A percentile compares a stretch with the other conserved stretches of the same genome.
These are phyloP conservation scores for Netelia virgata DNA, from an alignment of 2,888 invertebrate genomes.

Conservation along the genomic window DNA sequence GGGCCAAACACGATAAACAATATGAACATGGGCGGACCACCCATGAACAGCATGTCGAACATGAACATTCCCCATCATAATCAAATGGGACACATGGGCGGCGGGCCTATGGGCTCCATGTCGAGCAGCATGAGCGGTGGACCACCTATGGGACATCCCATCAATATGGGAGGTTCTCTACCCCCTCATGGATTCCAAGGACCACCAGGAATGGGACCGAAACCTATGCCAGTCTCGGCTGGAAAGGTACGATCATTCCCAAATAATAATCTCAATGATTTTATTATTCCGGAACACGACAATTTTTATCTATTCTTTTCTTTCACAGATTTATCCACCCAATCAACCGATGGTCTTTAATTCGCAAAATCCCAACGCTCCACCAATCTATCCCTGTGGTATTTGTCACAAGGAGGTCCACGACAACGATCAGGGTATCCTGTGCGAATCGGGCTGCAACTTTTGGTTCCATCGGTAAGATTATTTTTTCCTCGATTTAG, in stretches of 20 bases:
- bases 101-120: constrained; percentile 79
- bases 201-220: constrained; percentile 89
- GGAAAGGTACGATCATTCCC: constrained; percentile 88
- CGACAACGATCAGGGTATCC: constrained; percentile 98
- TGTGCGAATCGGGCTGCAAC: constrained; percentile 99
- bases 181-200: constrained; percentile 85
- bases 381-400: constrained; percentile 99
- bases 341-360: constrained; percentile 99
- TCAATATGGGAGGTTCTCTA: constrained; percentile 86
- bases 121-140: constrained; percentile 86
- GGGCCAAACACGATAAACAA: constrained; percentile 88
- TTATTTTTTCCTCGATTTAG: background rate
- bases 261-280: background rate
- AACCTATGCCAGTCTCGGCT: constrained; percentile 96
- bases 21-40: constrained; percentile 90
- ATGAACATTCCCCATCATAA: constrained; percentile 83
- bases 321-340: constrained; percentile 91
- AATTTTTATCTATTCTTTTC: constrained; percentile 8
- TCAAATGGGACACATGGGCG: constrained; percentile 83
- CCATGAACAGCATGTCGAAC: constrained; percentile 88
- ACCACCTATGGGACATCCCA: constrained; percentile 85
- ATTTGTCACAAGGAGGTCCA: constrained; percentile 99
- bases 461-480: constrained; percentile 98
- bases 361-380: constrained; percentile 99
- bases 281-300: background rate